Percentiles rank a stretch among this genome's conserved stretches.
Conservation (phyloP, 2,113 vertebrate species). For the Ophiodon elongatus region DNA sequence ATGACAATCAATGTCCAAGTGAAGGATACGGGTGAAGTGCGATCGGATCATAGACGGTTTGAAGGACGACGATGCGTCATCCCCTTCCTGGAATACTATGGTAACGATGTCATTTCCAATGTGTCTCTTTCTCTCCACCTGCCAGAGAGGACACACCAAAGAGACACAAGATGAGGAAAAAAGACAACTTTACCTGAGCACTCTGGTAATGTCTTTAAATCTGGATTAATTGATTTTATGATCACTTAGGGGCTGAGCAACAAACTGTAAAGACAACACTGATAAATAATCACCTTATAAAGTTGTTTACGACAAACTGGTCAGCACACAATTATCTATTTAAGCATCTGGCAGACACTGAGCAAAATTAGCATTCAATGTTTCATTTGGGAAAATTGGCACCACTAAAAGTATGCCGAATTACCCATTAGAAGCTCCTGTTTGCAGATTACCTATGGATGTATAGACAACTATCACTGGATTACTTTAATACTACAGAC, state of each 20-base stretch:
- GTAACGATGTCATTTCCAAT: slow-evolving; percentile 99
- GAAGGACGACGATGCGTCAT: slow-evolving; percentile 93
- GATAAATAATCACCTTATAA: background rate
- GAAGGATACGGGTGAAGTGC: slow-evolving; percentile 99
- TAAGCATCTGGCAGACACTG: background rate
- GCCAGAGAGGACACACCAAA: slow-evolving; percentile 46
- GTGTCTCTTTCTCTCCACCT: slow-evolving; percentile 99
- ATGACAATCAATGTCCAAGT: slow-evolving; percentile 4
- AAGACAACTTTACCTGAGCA: background rate
- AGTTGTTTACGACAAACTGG: background rate
- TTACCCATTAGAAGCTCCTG: background rate
- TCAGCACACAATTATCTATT: no score
- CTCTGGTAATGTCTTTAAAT: background rate
- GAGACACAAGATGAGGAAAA: slow-evolving; percentile 2
- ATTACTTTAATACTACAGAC: background rate
- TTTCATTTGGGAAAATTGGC: background rate
- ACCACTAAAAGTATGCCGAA: background rate
- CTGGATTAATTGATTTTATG: background rate
- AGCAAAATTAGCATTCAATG: background rate
- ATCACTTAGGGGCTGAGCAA: background rate
- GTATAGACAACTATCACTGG: background rate
- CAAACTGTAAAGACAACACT: background rate
- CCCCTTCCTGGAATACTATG: slow-evolving; percentile 98
- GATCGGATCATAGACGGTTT: slow-evolving; percentile 99
- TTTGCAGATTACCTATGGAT: background rate